phyloP scores from a whole-genome alignment of 2,113 vertebrate species.

The Pygoscelis antarcticus region DNA sequence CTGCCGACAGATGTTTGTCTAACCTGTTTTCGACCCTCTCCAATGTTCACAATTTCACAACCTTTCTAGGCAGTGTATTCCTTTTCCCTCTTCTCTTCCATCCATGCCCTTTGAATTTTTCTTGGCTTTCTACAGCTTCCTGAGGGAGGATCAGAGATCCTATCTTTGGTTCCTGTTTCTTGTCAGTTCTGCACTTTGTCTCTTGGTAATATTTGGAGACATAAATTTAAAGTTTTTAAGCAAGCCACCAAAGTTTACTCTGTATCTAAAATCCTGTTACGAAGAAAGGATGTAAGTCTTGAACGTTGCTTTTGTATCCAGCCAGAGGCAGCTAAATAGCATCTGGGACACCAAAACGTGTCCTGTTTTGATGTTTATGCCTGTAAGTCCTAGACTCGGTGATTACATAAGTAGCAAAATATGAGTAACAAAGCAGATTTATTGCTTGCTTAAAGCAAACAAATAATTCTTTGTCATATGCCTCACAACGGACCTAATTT shows the following conservation, averaged over 20 bases:
- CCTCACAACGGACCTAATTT: neutral
- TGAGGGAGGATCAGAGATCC: neutral
- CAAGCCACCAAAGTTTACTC: neutral
- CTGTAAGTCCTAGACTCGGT: neutral
- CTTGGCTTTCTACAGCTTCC: neutral
- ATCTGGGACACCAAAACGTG: neutral
- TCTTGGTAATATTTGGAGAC: neutral
- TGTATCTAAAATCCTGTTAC: neutral
- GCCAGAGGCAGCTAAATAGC: neutral
- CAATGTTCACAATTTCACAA: fast-evolving
- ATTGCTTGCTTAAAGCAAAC: neutral
- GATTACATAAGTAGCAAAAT: constrained; percentile 22
- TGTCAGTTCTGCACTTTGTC: neutral
- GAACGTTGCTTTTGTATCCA: neutral
- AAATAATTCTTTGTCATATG: neutral
- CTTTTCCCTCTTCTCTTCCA: neutral
- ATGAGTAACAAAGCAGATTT: neutral
- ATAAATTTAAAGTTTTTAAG: neutral
- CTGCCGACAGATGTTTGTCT: neutral
- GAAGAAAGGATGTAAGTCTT: neutral
- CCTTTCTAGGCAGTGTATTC: neutral
- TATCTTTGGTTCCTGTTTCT: neutral
- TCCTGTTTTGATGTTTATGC: neutral
- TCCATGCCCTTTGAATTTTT: neutral
- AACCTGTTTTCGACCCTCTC: neutral